Percentiles rank a stretch among this genome's conserved stretches.
These are phyloP conservation scores for Bedellia somnulentella DNA, from an alignment of 2,888 invertebrate species.

Conservation along the genomic window DNA sequence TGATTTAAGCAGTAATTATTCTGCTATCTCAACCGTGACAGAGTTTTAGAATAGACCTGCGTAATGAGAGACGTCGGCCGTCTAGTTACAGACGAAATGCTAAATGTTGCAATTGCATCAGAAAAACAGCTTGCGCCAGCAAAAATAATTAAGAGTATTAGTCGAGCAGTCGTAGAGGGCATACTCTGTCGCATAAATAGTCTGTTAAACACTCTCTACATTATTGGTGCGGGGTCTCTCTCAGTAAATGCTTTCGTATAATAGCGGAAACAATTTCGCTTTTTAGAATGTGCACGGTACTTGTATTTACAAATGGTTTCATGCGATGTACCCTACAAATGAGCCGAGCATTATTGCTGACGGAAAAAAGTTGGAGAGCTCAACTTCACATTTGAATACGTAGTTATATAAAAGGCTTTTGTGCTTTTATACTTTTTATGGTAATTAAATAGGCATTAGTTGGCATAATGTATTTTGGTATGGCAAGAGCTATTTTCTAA, in stretches of 20 bases:
- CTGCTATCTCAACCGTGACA: slow-evolving; percentile 49
- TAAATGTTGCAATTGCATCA: slow-evolving; percentile 57
- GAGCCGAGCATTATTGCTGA: slow-evolving; percentile 4
- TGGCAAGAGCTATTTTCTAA: too few species aligned
- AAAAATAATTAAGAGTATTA: slow-evolving; percentile 61
- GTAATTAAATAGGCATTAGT: too few species aligned
- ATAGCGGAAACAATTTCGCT: slow-evolving; percentile 48
- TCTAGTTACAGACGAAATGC: slow-evolving; percentile 35
- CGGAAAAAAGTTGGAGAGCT: not conserved
- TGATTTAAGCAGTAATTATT: slow-evolving; percentile 58
- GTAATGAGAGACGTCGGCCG: slow-evolving; percentile 39
- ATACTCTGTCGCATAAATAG: slow-evolving; percentile 52
- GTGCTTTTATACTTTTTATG: too few species aligned
- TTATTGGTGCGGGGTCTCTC: slow-evolving; percentile 32
- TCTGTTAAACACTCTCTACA: slow-evolving; percentile 54
- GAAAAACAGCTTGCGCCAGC: slow-evolving; percentile 58
- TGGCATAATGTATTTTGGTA: too few species aligned
- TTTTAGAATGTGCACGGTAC: slow-evolving; percentile 34
- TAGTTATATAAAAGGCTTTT: too few species aligned
- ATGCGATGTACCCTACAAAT: slow-evolving; percentile 6
- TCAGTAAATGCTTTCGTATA: slow-evolving; percentile 18
- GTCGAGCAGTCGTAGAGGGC: slow-evolving; percentile 37
- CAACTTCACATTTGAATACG: too few species aligned
- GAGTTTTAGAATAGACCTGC: slow-evolving; percentile 27
- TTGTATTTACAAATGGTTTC: slow-evolving; percentile 28